These are phyloP conservation scores for Gobiocypris rarus DNA, from an alignment of 2,113 vertebrate species.

Conservation along the genomic window DNA sequence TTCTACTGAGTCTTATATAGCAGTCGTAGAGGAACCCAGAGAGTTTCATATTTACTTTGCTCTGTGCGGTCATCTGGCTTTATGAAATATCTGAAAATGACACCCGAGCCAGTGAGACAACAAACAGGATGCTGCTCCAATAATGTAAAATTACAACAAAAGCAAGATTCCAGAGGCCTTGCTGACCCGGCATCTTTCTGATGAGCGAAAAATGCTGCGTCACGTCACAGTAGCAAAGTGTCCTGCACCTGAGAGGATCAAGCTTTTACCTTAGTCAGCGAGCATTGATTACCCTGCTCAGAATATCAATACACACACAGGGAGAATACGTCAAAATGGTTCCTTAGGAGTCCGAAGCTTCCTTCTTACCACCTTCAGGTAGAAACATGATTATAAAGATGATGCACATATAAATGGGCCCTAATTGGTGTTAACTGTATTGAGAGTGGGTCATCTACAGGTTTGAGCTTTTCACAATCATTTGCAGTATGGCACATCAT, in stretches of 20 bases:
- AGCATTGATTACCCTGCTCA: constrained; percentile 29
- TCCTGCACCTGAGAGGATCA: constrained; percentile 30
- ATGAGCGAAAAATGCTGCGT: constrained; percentile 25
- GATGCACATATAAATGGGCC: background rate
- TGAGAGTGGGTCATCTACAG: background rate
- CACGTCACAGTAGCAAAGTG: constrained; percentile 23
- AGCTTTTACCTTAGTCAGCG: constrained; percentile 19
- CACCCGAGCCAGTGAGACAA: constrained; percentile 3
- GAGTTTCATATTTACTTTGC: background rate
- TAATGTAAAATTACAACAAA: constrained; percentile 10
- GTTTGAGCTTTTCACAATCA: background rate
- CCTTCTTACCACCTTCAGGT: background rate
- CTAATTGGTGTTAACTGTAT: background rate
- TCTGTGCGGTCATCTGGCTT: background rate
- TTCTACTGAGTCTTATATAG: background rate
- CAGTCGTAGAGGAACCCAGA: background rate
- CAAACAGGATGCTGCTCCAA: constrained; percentile 16
- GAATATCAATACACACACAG: constrained; percentile 29
- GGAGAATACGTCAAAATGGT: background rate
- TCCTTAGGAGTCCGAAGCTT: background rate
- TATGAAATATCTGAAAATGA: constrained; percentile 29
- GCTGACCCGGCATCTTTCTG: constrained; percentile 13
- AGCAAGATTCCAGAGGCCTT: background rate
- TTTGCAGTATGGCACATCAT: background rate
- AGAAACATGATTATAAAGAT: constrained; percentile 8